phyloP scores from a whole-genome alignment of 1,140 invertebrate genomes.

The Octopus bimaculoides region DNA sequence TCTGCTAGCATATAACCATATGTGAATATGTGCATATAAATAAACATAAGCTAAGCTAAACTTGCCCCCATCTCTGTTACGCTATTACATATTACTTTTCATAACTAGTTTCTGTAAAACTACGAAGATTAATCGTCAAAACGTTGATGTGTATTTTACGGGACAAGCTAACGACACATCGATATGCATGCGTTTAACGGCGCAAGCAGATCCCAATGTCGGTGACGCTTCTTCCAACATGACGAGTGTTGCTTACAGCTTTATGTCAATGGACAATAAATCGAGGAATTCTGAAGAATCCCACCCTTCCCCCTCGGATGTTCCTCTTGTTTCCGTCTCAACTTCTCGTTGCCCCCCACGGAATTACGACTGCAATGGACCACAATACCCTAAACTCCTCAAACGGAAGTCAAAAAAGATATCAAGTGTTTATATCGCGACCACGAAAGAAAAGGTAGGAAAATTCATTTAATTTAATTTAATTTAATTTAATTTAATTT shows the following conservation, averaged over 20 bases:
- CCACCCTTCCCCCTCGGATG: not conserved
- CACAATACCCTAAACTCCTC: slow-evolving; percentile 4
- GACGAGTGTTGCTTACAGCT: slow-evolving; percentile 9
- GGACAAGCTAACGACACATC: not conserved
- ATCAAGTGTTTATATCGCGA: slow-evolving; percentile 11
- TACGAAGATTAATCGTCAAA: not conserved
- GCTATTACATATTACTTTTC: not conserved
- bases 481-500: too few relatives aligned
- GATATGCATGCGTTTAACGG: not conserved
- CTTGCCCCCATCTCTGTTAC: not conserved
- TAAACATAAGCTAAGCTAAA: not conserved
- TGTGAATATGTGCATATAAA: not conserved
- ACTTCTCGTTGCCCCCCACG: not conserved
- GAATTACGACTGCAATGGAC: slow-evolving; percentile 8
- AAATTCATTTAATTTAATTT: too few relatives aligned
- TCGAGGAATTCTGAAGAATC: not conserved
- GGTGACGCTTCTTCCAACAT: not conserved
- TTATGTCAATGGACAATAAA: slow-evolving; percentile 6
- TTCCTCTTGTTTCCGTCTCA: not conserved
- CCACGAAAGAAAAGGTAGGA: slow-evolving; percentile 12
- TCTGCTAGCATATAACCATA: not conserved
- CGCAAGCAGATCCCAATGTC: not conserved
- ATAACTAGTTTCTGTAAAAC: not conserved
- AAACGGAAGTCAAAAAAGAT: slow-evolving; percentile 10
- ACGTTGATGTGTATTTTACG: not conserved